Base-by-base conservation (phyloP, 2,797 vertebrate species). In the Chromobotia macracanthus region DNA sequence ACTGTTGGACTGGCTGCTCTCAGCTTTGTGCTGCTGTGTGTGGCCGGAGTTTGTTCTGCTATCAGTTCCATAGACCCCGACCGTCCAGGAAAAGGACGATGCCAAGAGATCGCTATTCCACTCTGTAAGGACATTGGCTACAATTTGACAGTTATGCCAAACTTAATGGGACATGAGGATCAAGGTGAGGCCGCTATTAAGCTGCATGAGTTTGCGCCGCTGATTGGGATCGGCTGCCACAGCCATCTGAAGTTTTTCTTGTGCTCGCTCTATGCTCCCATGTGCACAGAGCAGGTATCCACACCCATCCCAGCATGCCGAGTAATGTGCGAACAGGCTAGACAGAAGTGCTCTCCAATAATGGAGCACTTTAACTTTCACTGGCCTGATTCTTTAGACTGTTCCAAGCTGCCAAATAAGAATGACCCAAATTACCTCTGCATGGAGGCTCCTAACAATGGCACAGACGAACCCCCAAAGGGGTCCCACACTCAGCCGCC, bases 271-370 rank as follows among this genome's bases (percentile, higher is more conserved):
- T 97, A 97, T 0, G 97, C 98, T 2, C 97, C 98, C 31, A 99
- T 99, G 98, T 99, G 98, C 94, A 98, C 97, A 0, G 97, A 99
- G 91, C 96, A 99, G 88, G 98, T 99, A 85, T 99, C 98, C 1
- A 95, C 96, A 11, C 96, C 97, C 1, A 99, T 99, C 88, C 97
- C 97, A 0, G 97, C 98, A 18, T 99, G 97, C 87, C 90, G 96
- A 58, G 94, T 97, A 10, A 99, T 98, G 97, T 99, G 98, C 0
- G 96, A 98, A 90, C 97, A 99, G 91, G 97, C 96, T 21, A 94
- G 96, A 86, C 85, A 93, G 16, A 96, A 95, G 71, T 99, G 97
- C 89, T 97, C 95, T 0, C 98, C 97, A 0, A 95, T 99, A 51
- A 92, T 99, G 95, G 95, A 96, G 80, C 94, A 96, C 86, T 99